These are phyloP conservation scores for Iphiclides podalirius DNA, from an alignment of 2,888 invertebrate genomes.

Conservation along the genomic window DNA sequence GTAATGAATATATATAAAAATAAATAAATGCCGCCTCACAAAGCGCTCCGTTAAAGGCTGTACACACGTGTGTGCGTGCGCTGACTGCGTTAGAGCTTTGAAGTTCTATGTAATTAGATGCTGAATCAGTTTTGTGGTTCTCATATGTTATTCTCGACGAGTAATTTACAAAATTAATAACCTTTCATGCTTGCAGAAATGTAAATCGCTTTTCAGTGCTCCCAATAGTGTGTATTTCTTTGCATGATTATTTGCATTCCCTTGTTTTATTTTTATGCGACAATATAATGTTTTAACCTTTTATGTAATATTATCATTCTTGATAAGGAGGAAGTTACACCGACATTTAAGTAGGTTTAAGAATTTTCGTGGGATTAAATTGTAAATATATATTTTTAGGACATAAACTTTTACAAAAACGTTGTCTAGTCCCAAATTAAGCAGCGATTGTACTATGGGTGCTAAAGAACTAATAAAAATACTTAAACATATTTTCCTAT, in stretches of 20 bases:
- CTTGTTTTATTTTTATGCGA: not conserved
- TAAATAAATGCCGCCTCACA: not conserved
- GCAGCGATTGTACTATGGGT: too few species aligned
- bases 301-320: not conserved
- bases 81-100: slow-evolving; percentile 45
- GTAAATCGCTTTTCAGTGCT: slow-evolving; percentile 7
- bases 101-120: slow-evolving; percentile 69
- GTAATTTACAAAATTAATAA: slow-evolving; percentile 44
- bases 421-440: too few species aligned
- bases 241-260: slow-evolving; percentile 7
- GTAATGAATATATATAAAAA: not conserved
- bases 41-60: slow-evolving; percentile 44
- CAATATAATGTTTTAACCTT: too few species aligned
- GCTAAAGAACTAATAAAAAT: too few species aligned
- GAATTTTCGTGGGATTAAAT: too few species aligned
- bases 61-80: slow-evolving; percentile 38
- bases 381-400: too few species aligned
- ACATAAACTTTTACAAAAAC: too few species aligned
- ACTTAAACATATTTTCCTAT: too few species aligned
- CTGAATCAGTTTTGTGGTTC: slow-evolving; percentile 58
- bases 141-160: slow-evolving; percentile 44
- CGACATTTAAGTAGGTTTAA: too few species aligned
- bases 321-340: too few species aligned
- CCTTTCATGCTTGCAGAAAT: slow-evolving; percentile 28
- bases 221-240: not conserved